Conservation (phyloP, 2,888 invertebrate genomes). For the Drymonia ruficornis region DNA sequence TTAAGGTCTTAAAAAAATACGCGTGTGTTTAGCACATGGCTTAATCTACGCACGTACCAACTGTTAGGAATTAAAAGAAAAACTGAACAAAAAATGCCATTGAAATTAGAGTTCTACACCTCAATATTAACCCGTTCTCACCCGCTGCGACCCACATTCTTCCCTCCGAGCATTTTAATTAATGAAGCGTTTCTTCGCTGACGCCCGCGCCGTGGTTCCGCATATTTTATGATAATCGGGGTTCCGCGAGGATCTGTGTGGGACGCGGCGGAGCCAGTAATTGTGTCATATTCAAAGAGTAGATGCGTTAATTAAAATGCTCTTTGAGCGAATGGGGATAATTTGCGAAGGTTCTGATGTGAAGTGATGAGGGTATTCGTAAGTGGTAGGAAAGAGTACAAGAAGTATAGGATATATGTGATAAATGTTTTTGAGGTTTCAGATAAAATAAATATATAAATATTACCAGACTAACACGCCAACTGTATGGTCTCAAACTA, state of each 20-base stretch:
- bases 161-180: slow-evolving; percentile 24
- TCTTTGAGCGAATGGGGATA: slow-evolving; percentile 7
- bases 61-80: not conserved
- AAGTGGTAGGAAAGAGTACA: not conserved
- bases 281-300: slow-evolving; percentile 14
- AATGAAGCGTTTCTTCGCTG: slow-evolving; percentile 20
- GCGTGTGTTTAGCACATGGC: not conserved
- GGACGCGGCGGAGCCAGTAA: slow-evolving; percentile 8
- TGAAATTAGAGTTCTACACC: slow-evolving; percentile 3
- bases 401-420: too few relatives aligned
- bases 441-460: too few relatives aligned
- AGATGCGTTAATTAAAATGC: slow-evolving; percentile 13
- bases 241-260: slow-evolving; percentile 11
- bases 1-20: too few relatives aligned
- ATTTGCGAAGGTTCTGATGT: not conserved
- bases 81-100: not conserved
- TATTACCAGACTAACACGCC: too few relatives aligned
- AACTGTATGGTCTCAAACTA: too few relatives aligned
- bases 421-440: too few relatives aligned
- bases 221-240: slow-evolving; percentile 20
- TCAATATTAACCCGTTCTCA: slow-evolving; percentile 9
- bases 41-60: not conserved
- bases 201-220: slow-evolving; percentile 10
- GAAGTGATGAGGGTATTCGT: not conserved
- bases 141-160: slow-evolving; percentile 15